These are phyloP conservation scores for Melanargia galathea DNA, from an alignment of 2,888 invertebrate genomes.

Conservation along the genomic window DNA sequence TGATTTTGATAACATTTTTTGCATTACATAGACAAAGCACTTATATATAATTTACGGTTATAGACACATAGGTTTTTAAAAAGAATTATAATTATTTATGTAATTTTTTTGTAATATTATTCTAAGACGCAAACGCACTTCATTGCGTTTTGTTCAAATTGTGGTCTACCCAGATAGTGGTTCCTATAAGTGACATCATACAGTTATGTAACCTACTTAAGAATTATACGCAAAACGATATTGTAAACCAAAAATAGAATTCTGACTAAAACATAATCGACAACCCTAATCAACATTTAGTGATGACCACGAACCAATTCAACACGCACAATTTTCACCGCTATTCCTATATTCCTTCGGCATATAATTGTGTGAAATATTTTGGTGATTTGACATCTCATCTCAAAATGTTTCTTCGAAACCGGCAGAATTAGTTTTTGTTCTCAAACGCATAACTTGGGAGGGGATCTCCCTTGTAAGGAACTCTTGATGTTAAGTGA, in stretches of 20 bases:
- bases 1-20: too few relatives aligned
- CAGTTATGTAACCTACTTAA: too few relatives aligned
- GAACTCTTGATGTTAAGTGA: constrained; percentile 18
- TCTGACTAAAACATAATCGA: neutral
- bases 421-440: constrained; percentile 46
- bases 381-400: neutral
- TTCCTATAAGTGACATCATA: too few relatives aligned
- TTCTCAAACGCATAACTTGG: constrained; percentile 37
- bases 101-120: too few relatives aligned
- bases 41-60: too few relatives aligned
- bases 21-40: too few relatives aligned
- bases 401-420: constrained; percentile 25
- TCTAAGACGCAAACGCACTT: too few relatives aligned
- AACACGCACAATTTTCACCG: constrained; percentile 5
- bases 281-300: neutral
- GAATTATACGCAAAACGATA: too few relatives aligned
- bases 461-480: constrained; percentile 32
- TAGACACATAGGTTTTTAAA: too few relatives aligned
- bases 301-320: neutral
- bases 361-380: neutral
- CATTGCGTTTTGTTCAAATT: too few relatives aligned
- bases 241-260: neutral
- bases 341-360: neutral
- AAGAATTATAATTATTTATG: too few relatives aligned
- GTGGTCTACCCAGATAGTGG: too few relatives aligned